Evolutionary conservation across 2,113 vertebrate species (phyloP).

Genomic region (Lathamus discolor): DNA sequence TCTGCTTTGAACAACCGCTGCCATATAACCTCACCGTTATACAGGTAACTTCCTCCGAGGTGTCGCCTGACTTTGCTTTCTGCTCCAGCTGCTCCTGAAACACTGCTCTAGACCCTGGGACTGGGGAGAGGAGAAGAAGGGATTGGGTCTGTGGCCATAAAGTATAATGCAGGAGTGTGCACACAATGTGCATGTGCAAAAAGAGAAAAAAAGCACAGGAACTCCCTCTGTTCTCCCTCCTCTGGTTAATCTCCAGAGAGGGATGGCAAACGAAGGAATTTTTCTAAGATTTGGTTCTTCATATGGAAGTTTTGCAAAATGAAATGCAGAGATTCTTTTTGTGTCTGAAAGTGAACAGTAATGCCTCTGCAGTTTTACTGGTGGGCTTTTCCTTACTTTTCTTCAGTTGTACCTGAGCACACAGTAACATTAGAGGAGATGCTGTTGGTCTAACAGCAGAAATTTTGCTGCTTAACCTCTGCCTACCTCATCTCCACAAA

Average conservation of each 20-base stretch:
- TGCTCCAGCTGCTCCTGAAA: not conserved
- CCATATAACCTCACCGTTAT: not conserved
- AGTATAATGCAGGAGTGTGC: not conserved
- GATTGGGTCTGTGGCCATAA: not conserved
- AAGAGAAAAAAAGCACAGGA: not conserved
- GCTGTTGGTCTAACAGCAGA: not conserved
- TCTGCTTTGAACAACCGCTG: not conserved
- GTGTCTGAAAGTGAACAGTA: not conserved
- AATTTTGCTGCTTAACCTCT: slow-evolving; percentile 8
- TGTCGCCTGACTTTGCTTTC: not conserved
- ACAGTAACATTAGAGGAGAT: not conserved
- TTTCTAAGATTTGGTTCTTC: not conserved
- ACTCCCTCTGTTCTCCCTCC: not conserved
- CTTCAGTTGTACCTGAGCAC: not conserved
- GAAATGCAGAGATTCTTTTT: not conserved
- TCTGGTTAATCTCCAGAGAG: not conserved
- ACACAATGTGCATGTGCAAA: not conserved
- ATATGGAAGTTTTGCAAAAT: not conserved
- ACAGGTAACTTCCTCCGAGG: not conserved
- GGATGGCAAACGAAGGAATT: not conserved
- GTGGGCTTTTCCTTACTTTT: not conserved
- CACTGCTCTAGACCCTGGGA: not conserved
- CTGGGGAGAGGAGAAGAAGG: not conserved
- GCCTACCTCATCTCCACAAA: not conserved
- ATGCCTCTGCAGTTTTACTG: not conserved